Evolutionary conservation across 2,113 vertebrate species (phyloP).

Genomic region (Nanorana parkeri): DNA sequence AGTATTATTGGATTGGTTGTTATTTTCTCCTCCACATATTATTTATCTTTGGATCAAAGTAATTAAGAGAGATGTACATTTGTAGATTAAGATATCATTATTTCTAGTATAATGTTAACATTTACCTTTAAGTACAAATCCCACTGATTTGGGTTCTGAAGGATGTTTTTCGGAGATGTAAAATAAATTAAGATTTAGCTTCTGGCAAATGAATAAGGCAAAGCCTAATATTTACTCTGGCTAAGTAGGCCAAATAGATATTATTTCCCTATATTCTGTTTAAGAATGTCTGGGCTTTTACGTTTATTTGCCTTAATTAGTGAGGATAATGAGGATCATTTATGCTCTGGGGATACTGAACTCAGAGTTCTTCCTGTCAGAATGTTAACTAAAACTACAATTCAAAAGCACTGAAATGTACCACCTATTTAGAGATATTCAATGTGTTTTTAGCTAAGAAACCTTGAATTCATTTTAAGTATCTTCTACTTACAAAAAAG

Average conservation of each 20-base stretch:
- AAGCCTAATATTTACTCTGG: slow-evolving; percentile 41
- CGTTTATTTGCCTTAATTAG: slow-evolving; percentile 27
- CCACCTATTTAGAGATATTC: neutral
- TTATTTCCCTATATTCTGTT: slow-evolving; percentile 43
- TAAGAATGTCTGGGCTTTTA: slow-evolving; percentile 32
- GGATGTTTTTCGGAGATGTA: slow-evolving; percentile 11
- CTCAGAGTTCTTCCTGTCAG: neutral
- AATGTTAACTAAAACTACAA: neutral
- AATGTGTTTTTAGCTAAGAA: neutral
- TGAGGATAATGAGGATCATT: slow-evolving; percentile 30
- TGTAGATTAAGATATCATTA: neutral
- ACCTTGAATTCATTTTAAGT: too few species aligned
- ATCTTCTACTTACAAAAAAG: too few species aligned
- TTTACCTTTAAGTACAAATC: slow-evolving; percentile 13
- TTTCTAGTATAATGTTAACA: neutral
- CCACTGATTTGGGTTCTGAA: slow-evolving; percentile 13
- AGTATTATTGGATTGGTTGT: too few species aligned
- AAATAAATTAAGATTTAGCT: slow-evolving; percentile 31
- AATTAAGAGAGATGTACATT: too few species aligned
- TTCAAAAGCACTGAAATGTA: neutral
- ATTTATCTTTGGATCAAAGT: too few species aligned
- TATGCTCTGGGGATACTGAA: neutral
- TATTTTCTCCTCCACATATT: too few species aligned
- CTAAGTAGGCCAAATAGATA: slow-evolving; percentile 48
- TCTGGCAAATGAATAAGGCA: slow-evolving; percentile 29